Base-by-base conservation (phyloP, 1,140 invertebrate species). In the Planococcus citri region DNA sequence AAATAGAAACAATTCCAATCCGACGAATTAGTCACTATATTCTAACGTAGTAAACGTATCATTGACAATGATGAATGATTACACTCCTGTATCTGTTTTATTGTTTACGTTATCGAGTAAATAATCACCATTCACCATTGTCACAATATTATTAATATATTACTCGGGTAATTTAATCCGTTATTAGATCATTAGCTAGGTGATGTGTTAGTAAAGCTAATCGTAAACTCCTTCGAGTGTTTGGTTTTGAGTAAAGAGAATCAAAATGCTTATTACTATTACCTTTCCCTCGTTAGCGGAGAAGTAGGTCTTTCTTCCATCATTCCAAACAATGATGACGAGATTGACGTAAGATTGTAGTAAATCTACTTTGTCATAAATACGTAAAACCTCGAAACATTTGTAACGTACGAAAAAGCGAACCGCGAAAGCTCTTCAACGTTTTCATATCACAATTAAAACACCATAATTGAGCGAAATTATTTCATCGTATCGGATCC, bases 281-380 rank as follows among this genome's bases (percentile, higher is more conserved):
- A 64, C 60, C 60, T 64, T 64, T 64, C 60, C 25, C 24, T 10
- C 25, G 60, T 64, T 27, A 12, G 2, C 21, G 60, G 60, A 24
- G 60, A 64, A 24, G 60, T 64, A 64, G 60, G 60, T 64, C 60
- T 64, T 25, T 64, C 60, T 24, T 64, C 60, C 60, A 64, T 64
- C 25, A 64, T 64, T 64, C 60, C 22, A 64, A 51, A 51, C 41
- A 51, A 51, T 51, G 41, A 51, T 51, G 41, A 51, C 41, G 41
- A 51, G 41, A 51, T 51, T 3, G 14, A 37, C 33, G 10, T 51
- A n/a, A 2, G 17, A 51, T n/a, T 51, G 6, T 2, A 20, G 17
- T 51, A 6, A 17, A 33, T 14, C 17, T 17, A 51, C 41, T 51
- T 9, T 51, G 41, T 51, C n/a, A 51, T 51, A 51, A 51, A 51